phyloP scores from a whole-genome alignment of 2,113 vertebrate genomes.

The human (Homo sapiens) region DNA sequence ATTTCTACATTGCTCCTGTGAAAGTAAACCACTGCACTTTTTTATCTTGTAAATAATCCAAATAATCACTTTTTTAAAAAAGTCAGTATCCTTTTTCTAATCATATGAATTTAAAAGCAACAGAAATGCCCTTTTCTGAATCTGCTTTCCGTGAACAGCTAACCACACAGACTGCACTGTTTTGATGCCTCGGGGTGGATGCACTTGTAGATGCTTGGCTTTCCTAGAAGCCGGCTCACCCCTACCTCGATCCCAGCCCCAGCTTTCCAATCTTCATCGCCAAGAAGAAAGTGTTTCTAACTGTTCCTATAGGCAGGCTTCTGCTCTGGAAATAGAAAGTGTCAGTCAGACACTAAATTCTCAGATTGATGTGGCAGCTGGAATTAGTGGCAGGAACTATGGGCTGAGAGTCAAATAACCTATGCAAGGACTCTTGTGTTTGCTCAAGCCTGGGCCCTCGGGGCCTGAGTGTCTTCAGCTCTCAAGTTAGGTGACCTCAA shows the following conservation, averaged over 20 bases:
- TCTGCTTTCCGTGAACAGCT: background rate
- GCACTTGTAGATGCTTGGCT: accelerated
- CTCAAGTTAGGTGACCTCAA: background rate
- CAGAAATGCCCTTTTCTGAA: background rate
- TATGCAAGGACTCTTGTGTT: background rate
- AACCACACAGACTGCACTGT: accelerated
- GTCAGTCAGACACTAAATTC: background rate
- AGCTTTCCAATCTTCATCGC: background rate
- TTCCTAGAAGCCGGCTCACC: background rate
- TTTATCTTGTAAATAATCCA: background rate
- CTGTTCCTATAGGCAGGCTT: too few species aligned
- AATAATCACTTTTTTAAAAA: background rate
- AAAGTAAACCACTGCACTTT: background rate
- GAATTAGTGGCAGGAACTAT: accelerated
- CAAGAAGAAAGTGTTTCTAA: too few species aligned
- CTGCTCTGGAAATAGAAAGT: background rate
- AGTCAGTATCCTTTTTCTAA: background rate
- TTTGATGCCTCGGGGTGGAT: too few species aligned
- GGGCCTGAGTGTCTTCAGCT: background rate
- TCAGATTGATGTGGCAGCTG: background rate
- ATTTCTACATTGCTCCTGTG: background rate
- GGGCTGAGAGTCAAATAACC: background rate
- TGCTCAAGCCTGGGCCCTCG: background rate
- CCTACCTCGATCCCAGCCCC: accelerated
- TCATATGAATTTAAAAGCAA: background rate